Evolutionary conservation across 2,797 vertebrate genomes (phyloP), one percentile per base, ranked within the genome.

Genomic region (Trichosurus vulpecula): DNA sequence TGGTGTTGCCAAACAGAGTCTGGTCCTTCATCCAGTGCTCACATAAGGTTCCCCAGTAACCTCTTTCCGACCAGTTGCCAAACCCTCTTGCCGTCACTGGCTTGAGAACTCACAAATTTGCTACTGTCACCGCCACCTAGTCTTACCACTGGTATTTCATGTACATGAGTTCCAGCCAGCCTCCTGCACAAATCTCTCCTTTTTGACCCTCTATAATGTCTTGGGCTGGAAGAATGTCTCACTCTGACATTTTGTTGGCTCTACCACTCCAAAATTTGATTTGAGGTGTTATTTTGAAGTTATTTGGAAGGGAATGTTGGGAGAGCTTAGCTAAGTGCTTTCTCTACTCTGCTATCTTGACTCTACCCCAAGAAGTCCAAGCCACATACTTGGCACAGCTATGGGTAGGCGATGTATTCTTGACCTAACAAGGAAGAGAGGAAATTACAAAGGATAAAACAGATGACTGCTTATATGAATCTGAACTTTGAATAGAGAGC

Each of bases 381-480:
- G 19, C 8, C n/a, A 51, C n/a, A 81, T 81, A 81, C 19, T 22
- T 81, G 19, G 31, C n/a, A 81, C 22, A 81, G 9, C 2, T 27
- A 47, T 51, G 9, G 25, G 9, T 11, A 87, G 25, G 22, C 47
- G 1, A 74, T 74, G 1, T 74, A 1, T 87, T 47, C 47, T 91
- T n/a, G 29, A 95, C 58, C 22, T 30, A 25, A 52, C 35, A 94
- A 93, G 54, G 90, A n/a, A 96, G 94, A n/a, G 16, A n/a, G 6
- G 47, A 35, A 52, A 87, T 47, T 47, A 29, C 22, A 51, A 87
- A 47, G 87, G 41, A 51, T 10, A 51, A 87, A 47, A 47, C 87
- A 51, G 74, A 51, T 81, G 0, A 47, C 29, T 87, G 74, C 87
- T 87, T 51, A 87, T 22, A 27, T 87, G 41, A 87, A 51, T 51